Base-by-base conservation (phyloP, 1,140 invertebrate genomes). In the Procambarus clarkii region DNA sequence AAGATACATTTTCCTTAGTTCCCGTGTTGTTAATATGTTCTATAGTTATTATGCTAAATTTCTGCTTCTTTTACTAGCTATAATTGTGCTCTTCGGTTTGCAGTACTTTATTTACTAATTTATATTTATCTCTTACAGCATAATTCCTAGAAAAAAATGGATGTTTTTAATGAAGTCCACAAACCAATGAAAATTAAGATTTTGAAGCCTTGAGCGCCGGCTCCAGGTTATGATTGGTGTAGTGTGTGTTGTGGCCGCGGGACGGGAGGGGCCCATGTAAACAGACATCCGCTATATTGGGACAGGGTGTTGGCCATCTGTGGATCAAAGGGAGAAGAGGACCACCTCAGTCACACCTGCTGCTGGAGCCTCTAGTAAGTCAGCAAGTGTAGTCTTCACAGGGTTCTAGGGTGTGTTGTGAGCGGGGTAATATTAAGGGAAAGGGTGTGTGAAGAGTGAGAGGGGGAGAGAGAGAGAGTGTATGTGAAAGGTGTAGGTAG, bases 281-380 rank as follows among this genome's bases (percentile, higher is more conserved):
- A 81, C 79, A 81, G 79, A 81, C 79, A 81, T 81, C 79, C 79
- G 79, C 79, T 81, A 81, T 81, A 60, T 60, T 60, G 2, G 79
- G 79, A 11, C 21, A 81, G 79, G 79, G 79, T 81, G 79, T 81
- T 24, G 54, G 13, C 79, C 24, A 58, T 58, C 79, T 81, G 50
- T 81, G 79, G n/a, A 54, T 5, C 78, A 24, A 50, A 24, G 79
- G 69, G 34, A 44, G 69, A 21, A 8, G n/a, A 24, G 34, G 46
- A 46, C 0, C 13, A n/a, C 69, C 46, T 18, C 44, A 45, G 18
- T 15, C 13, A 64, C 60, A 64, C 60, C 69, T 85, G 83, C 45
- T 21, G 8, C 69, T 18, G 69, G 44, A 64, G 45, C 8, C 0
- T 13, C 60, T 3, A 71, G 45, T 60, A 71, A 58, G 79, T 81